Percentiles rank a stretch among this genome's conserved stretches.
phyloP scores from a whole-genome alignment of 2,113 vertebrate genomes.

The Corythornis madagascariensis region DNA sequence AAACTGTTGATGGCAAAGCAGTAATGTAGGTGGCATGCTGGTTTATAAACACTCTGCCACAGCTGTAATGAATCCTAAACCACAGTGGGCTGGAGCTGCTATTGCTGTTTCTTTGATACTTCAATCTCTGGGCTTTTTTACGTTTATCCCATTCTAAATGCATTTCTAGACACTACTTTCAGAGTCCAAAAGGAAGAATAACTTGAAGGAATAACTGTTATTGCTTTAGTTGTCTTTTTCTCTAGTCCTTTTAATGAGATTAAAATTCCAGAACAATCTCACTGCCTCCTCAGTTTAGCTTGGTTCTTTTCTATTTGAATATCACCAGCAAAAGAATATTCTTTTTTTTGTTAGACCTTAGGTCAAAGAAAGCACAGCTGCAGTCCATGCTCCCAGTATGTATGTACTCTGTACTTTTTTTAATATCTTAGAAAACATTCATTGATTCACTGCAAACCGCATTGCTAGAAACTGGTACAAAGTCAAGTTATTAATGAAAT shows the following conservation, averaged over 20 bases:
- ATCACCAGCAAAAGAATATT: no score
- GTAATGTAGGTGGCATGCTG: background rate
- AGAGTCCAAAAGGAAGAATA: background rate
- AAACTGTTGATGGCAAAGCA: background rate
- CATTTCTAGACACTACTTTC: background rate
- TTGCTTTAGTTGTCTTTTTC: background rate
- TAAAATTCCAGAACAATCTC: background rate
- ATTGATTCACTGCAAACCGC: background rate
- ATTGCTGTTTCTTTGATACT: background rate
- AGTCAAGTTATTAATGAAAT: conserved; percentile 33
- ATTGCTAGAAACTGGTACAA: background rate
- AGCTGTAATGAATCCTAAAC: background rate
- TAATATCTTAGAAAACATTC: background rate
- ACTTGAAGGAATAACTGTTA: background rate
- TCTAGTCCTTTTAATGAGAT: background rate
- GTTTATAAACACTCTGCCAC: conserved; percentile 7
- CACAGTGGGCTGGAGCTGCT: background rate
- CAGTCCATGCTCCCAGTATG: no score
- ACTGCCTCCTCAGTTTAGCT: background rate
- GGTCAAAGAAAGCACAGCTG: no score
- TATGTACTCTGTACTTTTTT: background rate
- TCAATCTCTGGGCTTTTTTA: background rate
- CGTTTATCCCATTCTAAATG: background rate
- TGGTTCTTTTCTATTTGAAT: background rate
- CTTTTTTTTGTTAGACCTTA: no score